Evolutionary conservation across 2,797 vertebrate genomes (phyloP).

Genomic region (Poecilia picta): DNA sequence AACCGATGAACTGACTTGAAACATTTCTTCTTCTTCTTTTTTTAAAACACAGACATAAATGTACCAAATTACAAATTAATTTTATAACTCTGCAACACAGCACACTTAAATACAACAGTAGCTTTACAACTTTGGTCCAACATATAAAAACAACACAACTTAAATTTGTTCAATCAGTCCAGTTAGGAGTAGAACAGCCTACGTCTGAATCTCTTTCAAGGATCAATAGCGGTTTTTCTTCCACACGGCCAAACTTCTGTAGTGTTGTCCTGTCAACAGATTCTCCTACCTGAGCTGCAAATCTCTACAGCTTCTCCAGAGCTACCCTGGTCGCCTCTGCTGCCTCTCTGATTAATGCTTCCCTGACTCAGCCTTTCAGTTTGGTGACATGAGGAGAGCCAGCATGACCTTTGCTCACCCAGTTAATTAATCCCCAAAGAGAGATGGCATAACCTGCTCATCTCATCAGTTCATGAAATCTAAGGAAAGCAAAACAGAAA

Average conservation of each 20-base stretch:
- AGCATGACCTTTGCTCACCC: not conserved
- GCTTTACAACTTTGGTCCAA: no score
- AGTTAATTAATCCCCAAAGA: not conserved
- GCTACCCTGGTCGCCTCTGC: not conserved
- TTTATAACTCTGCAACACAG: no score
- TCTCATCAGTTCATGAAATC: not conserved
- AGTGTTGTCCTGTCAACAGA: not conserved
- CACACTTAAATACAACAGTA: no score
- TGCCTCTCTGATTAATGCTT: not conserved
- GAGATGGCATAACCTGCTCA: not conserved
- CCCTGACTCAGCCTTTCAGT: not conserved
- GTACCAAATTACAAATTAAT: no score
- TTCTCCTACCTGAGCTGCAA: not conserved
- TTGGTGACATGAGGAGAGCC: not conserved
- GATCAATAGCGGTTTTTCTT: not conserved
- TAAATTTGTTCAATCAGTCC: no score
- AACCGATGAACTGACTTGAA: no score
- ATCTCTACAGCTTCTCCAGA: not conserved
- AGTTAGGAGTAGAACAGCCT: not conserved
- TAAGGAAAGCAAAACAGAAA: slow-evolving; percentile 4
- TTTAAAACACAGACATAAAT: no score
- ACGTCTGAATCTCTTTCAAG: not conserved
- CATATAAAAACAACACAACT: no score
- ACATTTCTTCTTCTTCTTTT: no score
- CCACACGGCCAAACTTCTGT: not conserved